Percentiles rank a stretch among this genome's conserved stretches.
phyloP scores from a whole-genome alignment of 2,113 vertebrate species.

The chimpanzee (Pan troglodytes) region NHGRI_mPanTro3-v2.1_pri NC_086015.1:129593001-129593500 shows the following conservation, averaged over 20 bases:
- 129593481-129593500: not conserved
- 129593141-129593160: conserved; percentile 51
- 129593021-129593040: conserved; percentile 77
- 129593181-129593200: too few relatives aligned
- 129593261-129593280: too few relatives aligned
- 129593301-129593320: not conserved
- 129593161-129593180: not conserved
- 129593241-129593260: not conserved
- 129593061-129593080: conserved; percentile 73
- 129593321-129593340: not conserved
- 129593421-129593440: not conserved
- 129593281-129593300: not conserved
- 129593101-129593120: conserved; percentile 20
- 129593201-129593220: not conserved
- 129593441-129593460: not conserved
- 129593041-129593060: conserved; percentile 72
- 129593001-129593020: conserved; percentile 73
- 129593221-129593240: not conserved
- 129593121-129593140: not conserved
- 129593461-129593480: not conserved
- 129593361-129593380: not conserved
- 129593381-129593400: not conserved
- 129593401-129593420: not conserved
- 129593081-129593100: conserved; percentile 65
- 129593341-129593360: not conserved